These are phyloP conservation scores for Chelonus insularis DNA, from an alignment of 1,140 invertebrate genomes.

Conservation along the genomic window DNA sequence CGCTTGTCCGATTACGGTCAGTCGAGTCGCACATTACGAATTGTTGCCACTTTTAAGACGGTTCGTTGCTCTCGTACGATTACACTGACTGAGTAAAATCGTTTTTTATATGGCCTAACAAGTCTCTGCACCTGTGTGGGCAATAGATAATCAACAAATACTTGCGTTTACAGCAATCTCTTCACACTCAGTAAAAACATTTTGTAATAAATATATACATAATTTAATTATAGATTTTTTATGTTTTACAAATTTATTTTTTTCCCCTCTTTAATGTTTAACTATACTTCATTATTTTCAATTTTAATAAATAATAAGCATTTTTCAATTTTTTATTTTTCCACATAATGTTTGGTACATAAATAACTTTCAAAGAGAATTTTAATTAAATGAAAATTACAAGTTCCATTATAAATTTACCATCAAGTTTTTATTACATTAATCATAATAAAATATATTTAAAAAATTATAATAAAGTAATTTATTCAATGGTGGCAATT, in stretches of 20 bases:
- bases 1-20: slow-evolving; percentile 27
- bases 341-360: too few species aligned
- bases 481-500: too few species aligned
- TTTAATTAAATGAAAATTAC: too few species aligned
- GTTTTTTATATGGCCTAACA: neutral
- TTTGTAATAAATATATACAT: neutral
- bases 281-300: too few species aligned
- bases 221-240: slow-evolving; percentile 15
- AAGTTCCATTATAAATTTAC: too few species aligned
- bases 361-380: too few species aligned
- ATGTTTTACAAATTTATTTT: too few species aligned
- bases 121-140: slow-evolving; percentile 2
- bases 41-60: slow-evolving; percentile 29
- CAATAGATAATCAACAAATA: slow-evolving; percentile 14
- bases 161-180: neutral
- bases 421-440: too few species aligned
- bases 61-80: slow-evolving; percentile 17
- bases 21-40: slow-evolving; percentile 20
- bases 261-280: neutral
- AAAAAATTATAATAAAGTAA: too few species aligned
- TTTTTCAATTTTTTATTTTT: too few species aligned
- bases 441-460: too few species aligned
- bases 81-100: neutral
- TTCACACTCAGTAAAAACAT: slow-evolving; percentile 14
- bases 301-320: too few species aligned